These are phyloP conservation scores for Liodrosophila aerea DNA, from an alignment of 2,888 invertebrate genomes.

Conservation along the genomic window DNA sequence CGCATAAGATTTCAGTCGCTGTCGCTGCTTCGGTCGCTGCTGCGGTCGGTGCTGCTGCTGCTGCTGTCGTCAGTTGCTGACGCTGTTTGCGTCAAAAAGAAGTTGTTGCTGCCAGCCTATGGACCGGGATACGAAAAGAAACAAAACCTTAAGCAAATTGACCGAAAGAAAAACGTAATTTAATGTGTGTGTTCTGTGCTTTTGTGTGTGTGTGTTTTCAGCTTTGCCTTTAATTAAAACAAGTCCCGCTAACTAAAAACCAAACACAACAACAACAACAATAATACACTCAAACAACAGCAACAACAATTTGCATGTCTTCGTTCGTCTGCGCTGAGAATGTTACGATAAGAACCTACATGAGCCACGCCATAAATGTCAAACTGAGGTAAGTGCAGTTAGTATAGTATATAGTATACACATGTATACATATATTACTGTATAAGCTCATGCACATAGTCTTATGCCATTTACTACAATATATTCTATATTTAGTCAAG, in stretches of 20 bases:
- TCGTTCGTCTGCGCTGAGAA: conserved; percentile 72
- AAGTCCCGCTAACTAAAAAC: conserved; percentile 10
- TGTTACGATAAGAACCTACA: conserved; percentile 79
- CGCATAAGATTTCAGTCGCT: conserved; percentile 29
- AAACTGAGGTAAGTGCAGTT: conserved; percentile 77
- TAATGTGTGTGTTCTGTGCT: conserved; percentile 13
- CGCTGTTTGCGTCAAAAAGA: conserved; percentile 64
- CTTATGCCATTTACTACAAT: no score
- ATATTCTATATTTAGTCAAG: conserved; percentile 27
- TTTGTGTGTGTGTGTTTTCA: conserved; percentile 41
- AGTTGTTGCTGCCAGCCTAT: conserved; percentile 48
- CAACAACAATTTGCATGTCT: conserved; percentile 74
- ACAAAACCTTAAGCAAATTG: not conserved
- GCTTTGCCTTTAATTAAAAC: conserved; percentile 15
- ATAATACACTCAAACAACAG: conserved; percentile 8
- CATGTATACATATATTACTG: conserved; percentile 3
- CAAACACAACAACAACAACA: conserved; percentile 8
- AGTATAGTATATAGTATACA: conserved; percentile 17
- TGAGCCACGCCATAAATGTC: conserved; percentile 74
- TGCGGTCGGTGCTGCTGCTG: conserved; percentile 41
- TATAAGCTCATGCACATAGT: not conserved
- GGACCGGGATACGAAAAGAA: conserved; percentile 2
- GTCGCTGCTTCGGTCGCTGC: conserved; percentile 53
- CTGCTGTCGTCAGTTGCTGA: conserved; percentile 70
- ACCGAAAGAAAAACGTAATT: not conserved